Base-by-base conservation (phyloP, 2,113 vertebrate genomes). In the Eclectus roratus region DNA sequence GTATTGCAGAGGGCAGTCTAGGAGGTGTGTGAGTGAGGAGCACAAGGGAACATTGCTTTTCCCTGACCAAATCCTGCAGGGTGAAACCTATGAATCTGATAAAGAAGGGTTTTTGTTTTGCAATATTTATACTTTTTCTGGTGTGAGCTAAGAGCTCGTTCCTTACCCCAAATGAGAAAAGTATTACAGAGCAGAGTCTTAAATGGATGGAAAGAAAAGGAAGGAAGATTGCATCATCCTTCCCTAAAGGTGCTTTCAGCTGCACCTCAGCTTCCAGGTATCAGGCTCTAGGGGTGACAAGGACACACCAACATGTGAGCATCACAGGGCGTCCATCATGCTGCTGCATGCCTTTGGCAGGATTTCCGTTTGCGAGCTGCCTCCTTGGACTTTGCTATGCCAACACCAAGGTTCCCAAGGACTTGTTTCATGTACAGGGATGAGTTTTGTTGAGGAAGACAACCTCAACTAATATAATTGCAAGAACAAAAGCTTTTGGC, bases 281-380 rank as follows among this genome's bases (percentile, higher is more conserved):
- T 44, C 33, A 44, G 29, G 23, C 33, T 80, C 68, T 13, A 41
- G 60, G 35, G 8, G 4, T 41, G 49, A 35, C 0, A 2, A 52
- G 65, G 55, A 15, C 16, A 7, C 10, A 5, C 17, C 29, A 61
- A 46, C 13, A 7, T 11, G 10, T 56, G 53, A 69, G 17, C 39
- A 31, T n/a, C 33, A 2, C 2, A 28, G 80, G 37, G 29, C 12
- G 11, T 28, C 43, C 3, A 0, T 35, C 0, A 0, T 52, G 31
- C 76, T 72, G 68, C 41, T 78, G 50, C 6, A 0, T n/a, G 39
- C 16, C 64, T 69, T 80, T 71, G 60, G 49, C 46, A 43, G 27
- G 44, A 43, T n/a, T 81, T 52, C 24, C 35, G 27, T 77, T 29
- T 61, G 37, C 18, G 61, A 25, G 31, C 46, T 61, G 37, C 53